phyloP scores from a whole-genome alignment of 2,797 vertebrate species.

The Coregonus suidteri region DNA sequence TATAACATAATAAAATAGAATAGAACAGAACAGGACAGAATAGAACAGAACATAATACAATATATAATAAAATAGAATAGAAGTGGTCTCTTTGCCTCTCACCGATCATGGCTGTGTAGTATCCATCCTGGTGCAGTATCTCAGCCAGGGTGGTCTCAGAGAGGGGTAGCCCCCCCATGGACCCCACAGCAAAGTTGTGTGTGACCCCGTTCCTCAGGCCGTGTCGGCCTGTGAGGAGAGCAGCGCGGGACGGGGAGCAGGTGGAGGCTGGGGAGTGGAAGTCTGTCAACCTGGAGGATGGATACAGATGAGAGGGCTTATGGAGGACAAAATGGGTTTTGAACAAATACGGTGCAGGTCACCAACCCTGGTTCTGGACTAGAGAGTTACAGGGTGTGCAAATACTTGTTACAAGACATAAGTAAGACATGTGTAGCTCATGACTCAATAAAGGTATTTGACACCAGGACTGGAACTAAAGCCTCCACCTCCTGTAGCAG shows the following conservation, averaged over 20 bases:
- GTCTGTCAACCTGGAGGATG: conserved; percentile 82
- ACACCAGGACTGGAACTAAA: background rate
- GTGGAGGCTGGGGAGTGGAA: conserved; percentile 95
- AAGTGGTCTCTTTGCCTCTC: conserved; percentile 20
- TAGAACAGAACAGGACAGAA: conserved; percentile 12
- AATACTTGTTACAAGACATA: background rate
- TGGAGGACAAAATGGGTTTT: background rate
- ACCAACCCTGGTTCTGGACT: background rate
- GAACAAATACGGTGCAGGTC: background rate
- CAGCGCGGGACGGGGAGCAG: conserved; percentile 93
- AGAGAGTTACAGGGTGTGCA: background rate
- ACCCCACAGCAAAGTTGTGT: conserved; percentile 87
- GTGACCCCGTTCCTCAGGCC: conserved; percentile 91
- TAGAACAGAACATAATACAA: conserved; percentile 1
- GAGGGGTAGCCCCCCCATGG: conserved; percentile 87
- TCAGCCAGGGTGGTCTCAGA: conserved; percentile 89
- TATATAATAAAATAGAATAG: background rate
- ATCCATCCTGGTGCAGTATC: conserved; percentile 82
- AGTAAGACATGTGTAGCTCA: background rate
- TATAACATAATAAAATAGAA: background rate
- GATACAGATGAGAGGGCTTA: background rate
- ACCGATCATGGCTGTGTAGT: conserved; percentile 89
- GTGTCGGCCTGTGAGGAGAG: conserved; percentile 90
- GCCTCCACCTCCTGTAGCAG: background rate
- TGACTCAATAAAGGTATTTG: background rate